Evolutionary conservation across 2,888 invertebrate genomes (phyloP), one percentile per base, ranked within the genome.

Genomic region (Thymelicus sylvestris): DNA sequence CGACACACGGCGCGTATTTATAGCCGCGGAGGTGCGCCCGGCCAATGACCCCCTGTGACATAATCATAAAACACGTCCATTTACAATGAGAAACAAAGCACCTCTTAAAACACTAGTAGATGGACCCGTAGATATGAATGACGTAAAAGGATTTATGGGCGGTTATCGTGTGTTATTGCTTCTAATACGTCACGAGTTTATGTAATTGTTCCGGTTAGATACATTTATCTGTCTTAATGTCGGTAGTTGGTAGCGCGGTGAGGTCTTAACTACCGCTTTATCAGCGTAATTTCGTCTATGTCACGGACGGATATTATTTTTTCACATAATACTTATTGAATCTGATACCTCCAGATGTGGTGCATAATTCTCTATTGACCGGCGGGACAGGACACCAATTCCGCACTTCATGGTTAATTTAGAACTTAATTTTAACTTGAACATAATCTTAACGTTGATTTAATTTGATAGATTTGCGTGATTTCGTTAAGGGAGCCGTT

Each of bases 11-110:
- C 72, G 85, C 78, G 85, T 92, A 93, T 93, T 91, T 91, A 90
- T 91, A 91, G 83, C 84, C 79, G 83, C 89, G 88, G 91, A 93
- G 92, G 92, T 91, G 91, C 86, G 88, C 82, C 82, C 84, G 92
- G 87, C 86, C 92, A 89, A 87, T 84, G 93, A 91, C 86, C 91
- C 83, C 78, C 60, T 79, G 83, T 85, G 86, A 86, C 86, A 84
- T 82, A 85, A 86, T 86, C 84, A 82, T 83, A 85, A 86, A 85
- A 84, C 81, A 79, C 77, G 76, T 75, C 75, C 77, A 76, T 81
- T 81, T 79, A 80, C 78, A 78, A 72, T 77, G 65, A 59, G 79
- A 82, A 83, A 83, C 81, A 85, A 84, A 85, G 81, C 80, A 76
- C 78, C 80, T 81, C 81, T 83, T 71, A 81, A 85, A 79, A 78